These are phyloP conservation scores for Galeopterus variegatus DNA, from an alignment of 2,113 vertebrate genomes.

Conservation along the genomic window DNA sequence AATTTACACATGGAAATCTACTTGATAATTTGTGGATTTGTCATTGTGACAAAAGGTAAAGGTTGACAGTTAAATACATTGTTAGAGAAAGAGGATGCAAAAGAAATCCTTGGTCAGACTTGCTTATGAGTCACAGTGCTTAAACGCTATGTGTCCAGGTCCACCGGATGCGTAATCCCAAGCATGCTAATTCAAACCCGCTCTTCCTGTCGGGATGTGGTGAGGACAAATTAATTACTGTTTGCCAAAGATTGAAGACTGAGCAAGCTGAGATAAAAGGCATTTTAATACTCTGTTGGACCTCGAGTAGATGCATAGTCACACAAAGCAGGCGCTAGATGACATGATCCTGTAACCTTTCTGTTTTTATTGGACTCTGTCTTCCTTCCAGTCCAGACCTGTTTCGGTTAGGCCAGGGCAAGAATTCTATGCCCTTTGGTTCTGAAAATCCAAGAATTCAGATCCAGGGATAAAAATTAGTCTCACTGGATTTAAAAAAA, in stretches of 20 bases:
- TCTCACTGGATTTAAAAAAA: not conserved
- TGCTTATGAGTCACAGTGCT: not conserved
- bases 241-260: not conserved
- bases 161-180: not conserved
- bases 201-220: not conserved
- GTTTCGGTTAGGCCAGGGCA: not conserved
- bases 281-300: not conserved
- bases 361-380: not conserved
- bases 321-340: not conserved
- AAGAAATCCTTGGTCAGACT: not conserved
- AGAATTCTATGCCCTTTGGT: not conserved
- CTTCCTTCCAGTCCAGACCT: not conserved
- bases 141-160: not conserved
- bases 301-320: not conserved
- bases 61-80: not conserved
- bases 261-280: not conserved
- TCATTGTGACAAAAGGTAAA: not conserved
- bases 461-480: not conserved
- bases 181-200: not conserved
- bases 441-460: not conserved
- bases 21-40: not conserved
- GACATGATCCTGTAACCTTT: not conserved
- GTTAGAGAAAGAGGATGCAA: not conserved
- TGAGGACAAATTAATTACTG: not conserved
- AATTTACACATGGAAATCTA: slow-evolving; percentile 52